A percentile compares a stretch with the other conserved stretches of the same genome.
These are phyloP conservation scores for Gymnodraco acuticeps DNA, from an alignment of 2,797 vertebrate genomes.

Conservation along the genomic window DNA sequence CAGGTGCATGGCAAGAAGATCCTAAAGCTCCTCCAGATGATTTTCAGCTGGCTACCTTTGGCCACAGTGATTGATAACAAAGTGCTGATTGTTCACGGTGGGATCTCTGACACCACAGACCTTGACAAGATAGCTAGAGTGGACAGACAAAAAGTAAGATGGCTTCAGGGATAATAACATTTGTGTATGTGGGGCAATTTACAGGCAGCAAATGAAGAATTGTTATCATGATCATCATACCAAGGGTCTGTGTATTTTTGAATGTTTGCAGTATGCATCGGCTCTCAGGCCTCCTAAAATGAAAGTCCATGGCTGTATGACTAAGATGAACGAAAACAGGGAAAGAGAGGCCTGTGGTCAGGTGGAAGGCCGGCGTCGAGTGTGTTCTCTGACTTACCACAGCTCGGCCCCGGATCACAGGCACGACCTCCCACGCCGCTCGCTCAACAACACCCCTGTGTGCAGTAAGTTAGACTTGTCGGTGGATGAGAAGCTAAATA, in stretches of 20 bases:
- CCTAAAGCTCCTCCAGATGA: slow-evolving; percentile 90
- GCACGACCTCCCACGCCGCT: slow-evolving; percentile 61
- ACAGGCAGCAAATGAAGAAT: background rate
- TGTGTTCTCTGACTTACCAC: slow-evolving; percentile 70
- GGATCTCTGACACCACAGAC: slow-evolving; percentile 92
- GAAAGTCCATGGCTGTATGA: slow-evolving; percentile 11
- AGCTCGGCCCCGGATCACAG: slow-evolving; percentile 15
- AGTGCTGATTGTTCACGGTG: slow-evolving; percentile 93
- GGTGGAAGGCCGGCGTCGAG: slow-evolving; percentile 58
- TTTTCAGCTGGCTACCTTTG: slow-evolving; percentile 94
- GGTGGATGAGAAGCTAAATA: slow-evolving; percentile 86
- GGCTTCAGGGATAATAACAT: background rate
- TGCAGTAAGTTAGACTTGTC: slow-evolving; percentile 65
- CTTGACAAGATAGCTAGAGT: slow-evolving; percentile 86
- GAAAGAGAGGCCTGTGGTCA: background rate
- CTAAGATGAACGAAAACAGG: background rate
- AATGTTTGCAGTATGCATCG: slow-evolving; percentile 86
- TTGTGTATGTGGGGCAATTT: background rate
- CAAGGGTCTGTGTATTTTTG: slow-evolving; percentile 9
- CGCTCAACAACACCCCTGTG: slow-evolving; percentile 61
- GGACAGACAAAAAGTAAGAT: slow-evolving; percentile 90
- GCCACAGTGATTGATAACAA: slow-evolving; percentile 93
- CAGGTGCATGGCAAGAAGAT: slow-evolving; percentile 93
- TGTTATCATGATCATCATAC: no score
- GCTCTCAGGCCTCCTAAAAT: slow-evolving; percentile 84